phyloP scores from a whole-genome alignment of 2,113 vertebrate species.

The Brachyhypopomus occidentalis region DNA sequence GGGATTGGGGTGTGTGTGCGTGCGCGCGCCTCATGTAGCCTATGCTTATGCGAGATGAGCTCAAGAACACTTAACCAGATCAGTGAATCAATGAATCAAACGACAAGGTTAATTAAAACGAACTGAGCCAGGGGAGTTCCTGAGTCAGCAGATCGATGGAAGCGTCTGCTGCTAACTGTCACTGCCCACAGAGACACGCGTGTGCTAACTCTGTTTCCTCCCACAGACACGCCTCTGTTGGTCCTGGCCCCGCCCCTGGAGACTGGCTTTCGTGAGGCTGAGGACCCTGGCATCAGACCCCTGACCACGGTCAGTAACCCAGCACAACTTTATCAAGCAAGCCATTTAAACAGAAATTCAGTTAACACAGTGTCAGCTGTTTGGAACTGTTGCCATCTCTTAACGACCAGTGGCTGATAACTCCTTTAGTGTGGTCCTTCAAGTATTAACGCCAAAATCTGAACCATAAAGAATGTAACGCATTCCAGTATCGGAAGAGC shows the following conservation, averaged over 20 bases:
- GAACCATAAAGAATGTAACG: too few species aligned
- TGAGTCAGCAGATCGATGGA: background rate
- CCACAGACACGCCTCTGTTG: conserved; percentile 78
- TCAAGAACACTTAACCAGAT: background rate
- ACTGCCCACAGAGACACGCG: conserved; percentile 73
- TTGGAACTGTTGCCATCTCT: too few species aligned
- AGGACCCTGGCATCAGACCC: conserved; percentile 64
- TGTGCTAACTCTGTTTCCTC: background rate
- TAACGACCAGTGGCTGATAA: too few species aligned
- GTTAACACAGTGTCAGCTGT: too few species aligned
- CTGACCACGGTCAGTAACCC: conserved; percentile 70
- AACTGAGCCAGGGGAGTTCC: background rate
- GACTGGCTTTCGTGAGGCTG: conserved; percentile 57
- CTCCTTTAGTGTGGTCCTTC: too few species aligned
- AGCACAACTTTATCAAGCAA: background rate
- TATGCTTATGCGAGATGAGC: background rate
- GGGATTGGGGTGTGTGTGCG: background rate
- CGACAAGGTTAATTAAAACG: background rate
- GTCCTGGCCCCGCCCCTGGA: conserved; percentile 73
- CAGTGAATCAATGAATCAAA: conserved; percentile 20
- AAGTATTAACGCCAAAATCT: too few species aligned
- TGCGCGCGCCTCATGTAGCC: background rate
- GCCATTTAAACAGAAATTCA: too few species aligned
- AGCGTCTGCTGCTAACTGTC: background rate
- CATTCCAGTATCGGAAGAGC: too few species aligned